Evolutionary conservation across 2,888 invertebrate species (phyloP), one percentile per base, ranked within the genome.

Genomic region (Electrophaes corylata): DNA sequence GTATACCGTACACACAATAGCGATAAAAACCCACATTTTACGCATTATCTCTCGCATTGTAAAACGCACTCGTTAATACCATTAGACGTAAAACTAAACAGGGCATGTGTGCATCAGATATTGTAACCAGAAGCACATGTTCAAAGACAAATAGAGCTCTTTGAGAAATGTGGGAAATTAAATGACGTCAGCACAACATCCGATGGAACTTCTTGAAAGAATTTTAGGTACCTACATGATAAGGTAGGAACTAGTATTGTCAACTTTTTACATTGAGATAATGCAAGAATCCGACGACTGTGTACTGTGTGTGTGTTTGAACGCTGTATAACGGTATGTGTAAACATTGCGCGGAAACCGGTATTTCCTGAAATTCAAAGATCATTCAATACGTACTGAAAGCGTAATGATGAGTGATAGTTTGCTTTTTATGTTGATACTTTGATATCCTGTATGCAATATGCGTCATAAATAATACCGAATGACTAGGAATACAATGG

Each of bases 161-260:
- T 57, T 55, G 50, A 52, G 50, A 54, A 66, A 62, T 67, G 69
- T 69, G 69, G 63, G 67, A 69, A 69, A 63, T 60, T 45, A 50
- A 54, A 58, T 61, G 62, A 66, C 69, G 69, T 67, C 67, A 67
- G 43, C 16, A 16, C 37, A 29, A 58, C 62, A 58, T 64, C 57
- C 64, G 62, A 57, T 43, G 16, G 29, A 16, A 35, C 12, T 12
- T 40, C 40, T 49, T 31, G 16, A 31, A 33, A 31, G 57, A 40
- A 51, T 44, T 50, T 14, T 33, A 31, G 26, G 43, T 14, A 41
- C 47, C 43, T 16, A 37, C 31, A 40, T 57, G 49, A 44, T 55
- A 44, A 14, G 23, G 3, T 23, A 47, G 6, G 10, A 20, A 10
- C 23, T 48, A 39, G 46, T 43, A 54, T 41, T 47, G 14, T 37